Conservation (phyloP, 2,888 invertebrate genomes). For the Homarus gammarus region DNA sequence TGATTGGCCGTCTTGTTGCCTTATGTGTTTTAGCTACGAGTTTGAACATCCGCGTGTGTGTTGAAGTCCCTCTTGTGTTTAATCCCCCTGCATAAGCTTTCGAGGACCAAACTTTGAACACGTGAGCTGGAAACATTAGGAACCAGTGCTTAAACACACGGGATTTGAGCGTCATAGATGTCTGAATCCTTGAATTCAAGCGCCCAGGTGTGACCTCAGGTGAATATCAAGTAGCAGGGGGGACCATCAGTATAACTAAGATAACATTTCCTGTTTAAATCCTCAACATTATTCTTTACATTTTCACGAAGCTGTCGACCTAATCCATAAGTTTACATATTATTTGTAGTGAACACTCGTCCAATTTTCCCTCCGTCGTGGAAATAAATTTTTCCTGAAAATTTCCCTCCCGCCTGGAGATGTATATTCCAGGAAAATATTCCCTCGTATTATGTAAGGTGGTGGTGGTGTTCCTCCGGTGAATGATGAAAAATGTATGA, state of each 20-base stretch:
- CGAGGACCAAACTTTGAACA: background rate
- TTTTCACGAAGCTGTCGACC: background rate
- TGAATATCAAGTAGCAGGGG: background rate
- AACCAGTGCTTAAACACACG: background rate
- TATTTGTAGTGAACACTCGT: constrained; percentile 4
- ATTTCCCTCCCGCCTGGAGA: background rate
- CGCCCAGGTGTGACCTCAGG: background rate
- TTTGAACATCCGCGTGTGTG: too few species aligned
- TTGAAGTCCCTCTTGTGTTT: too few species aligned
- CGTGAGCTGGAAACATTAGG: background rate
- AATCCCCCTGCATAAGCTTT: too few species aligned
- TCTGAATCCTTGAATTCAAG: too few species aligned
- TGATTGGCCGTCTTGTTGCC: too few species aligned
- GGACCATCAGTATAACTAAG: background rate
- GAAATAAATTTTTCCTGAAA: background rate
- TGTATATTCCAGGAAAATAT: background rate
- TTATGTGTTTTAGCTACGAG: too few species aligned
- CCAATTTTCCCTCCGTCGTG: background rate
- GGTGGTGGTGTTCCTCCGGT: background rate
- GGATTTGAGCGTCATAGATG: background rate
- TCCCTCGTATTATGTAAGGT: too few species aligned
- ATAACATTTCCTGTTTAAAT: background rate
- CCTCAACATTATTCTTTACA: background rate
- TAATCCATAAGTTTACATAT: constrained; percentile 5
- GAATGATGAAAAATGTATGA: background rate